Evolutionary conservation across 2,888 invertebrate species (phyloP).

Genomic region (Siphonodentalium dalli): DNA sequence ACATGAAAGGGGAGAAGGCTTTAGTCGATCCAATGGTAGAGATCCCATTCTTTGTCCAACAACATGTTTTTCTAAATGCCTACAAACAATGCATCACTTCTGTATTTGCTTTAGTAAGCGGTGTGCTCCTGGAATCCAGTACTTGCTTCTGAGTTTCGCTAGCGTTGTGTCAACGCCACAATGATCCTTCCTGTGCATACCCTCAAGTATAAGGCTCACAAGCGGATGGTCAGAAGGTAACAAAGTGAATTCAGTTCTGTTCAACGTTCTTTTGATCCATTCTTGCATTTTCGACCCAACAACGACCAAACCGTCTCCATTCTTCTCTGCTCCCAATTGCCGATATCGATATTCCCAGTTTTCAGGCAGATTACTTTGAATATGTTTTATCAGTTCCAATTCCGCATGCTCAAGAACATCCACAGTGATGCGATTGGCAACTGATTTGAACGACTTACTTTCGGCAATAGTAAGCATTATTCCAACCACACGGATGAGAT

Average conservation of each 20-base stretch:
- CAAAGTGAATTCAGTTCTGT: constrained; percentile 1
- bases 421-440: not conserved
- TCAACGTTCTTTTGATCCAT: constrained; percentile 12
- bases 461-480: constrained; percentile 1
- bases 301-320: not conserved
- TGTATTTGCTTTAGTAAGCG: not conserved
- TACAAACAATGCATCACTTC: constrained; percentile 1
- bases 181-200: constrained; percentile 1
- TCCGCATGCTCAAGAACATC: constrained; percentile 2
- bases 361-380: not conserved
- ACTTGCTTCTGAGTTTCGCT: constrained; percentile 11
- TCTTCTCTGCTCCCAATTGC: not conserved
- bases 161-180: constrained; percentile 3
- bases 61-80: too few relatives aligned
- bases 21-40: not conserved
- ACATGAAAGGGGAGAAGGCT: constrained; percentile 1
- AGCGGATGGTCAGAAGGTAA: not conserved
- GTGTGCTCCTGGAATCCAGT: constrained; percentile 4
- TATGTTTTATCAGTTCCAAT: not conserved
- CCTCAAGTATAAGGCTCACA: not conserved
- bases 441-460: not conserved
- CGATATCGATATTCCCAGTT: not conserved
- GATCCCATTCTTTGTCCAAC: constrained; percentile 3
- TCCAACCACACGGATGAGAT: not conserved
- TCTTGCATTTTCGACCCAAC: constrained; percentile 8